Evolutionary conservation across 2,797 vertebrate species (phyloP), one percentile per base, ranked within the genome.

Genomic region (Fistularia tabacaria): DNA sequence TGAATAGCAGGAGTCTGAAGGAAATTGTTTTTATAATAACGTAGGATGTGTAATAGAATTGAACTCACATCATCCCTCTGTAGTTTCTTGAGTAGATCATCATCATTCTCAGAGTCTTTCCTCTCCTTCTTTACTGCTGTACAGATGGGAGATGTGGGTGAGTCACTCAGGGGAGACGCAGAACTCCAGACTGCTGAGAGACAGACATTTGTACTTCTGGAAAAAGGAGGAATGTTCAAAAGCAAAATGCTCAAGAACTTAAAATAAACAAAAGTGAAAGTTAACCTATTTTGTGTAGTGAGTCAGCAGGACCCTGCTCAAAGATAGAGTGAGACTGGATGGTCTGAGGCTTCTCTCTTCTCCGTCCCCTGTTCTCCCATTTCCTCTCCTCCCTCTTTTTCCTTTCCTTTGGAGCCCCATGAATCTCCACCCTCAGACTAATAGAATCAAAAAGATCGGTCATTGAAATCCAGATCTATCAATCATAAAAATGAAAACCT

Each of bases 261-360:
- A 38, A 6, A 39, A 5, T 11, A 10, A 9, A 43, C 9, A 47
- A 7, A 25, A 1, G 10, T 25, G 25, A 25, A 0, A 14, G 40
- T 9, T 11, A 36, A 92, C 91, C 90, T 77, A 76, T 73, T 81
- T 85, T 90, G 56, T 71, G 84, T 6, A 79, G 43, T 6, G 73
- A 76, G 69, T 89, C 87, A 0, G 89, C 90, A 8, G 90, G 90
- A 36, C 88, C 89, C 61, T 91, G 89, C 49, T 92, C 91, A 78
- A 92, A 92, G 71, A 92, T 92, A 51, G 91, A 92, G 76, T 91
- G 90, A 45, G 88, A 92, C 81, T 92, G 91, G 65, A 92, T 92
- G 8, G 81, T 89, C 62, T 79, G 88, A 14, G 88, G 89, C 47
- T 78, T 80, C 51, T 86, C 87, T 66, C 80, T 88, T 57, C 85